Percentiles rank a stretch among this genome's conserved stretches.
Evolutionary conservation across 2,797 vertebrate species (phyloP).

Genomic region (Crocidura indochinensis): DNA sequence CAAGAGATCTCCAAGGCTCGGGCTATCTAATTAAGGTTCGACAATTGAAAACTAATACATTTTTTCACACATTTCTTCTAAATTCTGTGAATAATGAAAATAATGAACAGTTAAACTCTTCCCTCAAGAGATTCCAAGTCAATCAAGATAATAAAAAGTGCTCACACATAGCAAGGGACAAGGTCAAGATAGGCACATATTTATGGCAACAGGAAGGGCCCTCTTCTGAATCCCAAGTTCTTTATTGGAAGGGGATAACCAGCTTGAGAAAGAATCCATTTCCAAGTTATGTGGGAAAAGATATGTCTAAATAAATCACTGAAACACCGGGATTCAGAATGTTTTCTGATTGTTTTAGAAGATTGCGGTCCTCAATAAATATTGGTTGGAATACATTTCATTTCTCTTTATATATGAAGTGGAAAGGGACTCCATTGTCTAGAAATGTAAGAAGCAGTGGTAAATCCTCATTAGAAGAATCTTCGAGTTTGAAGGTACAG

Average conservation of each 20-base stretch:
- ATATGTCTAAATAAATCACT: background rate
- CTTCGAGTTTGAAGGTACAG: too few species aligned
- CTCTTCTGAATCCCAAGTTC: background rate
- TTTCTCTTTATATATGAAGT: background rate
- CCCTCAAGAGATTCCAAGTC: background rate
- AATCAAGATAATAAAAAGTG: background rate
- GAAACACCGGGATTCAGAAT: background rate
- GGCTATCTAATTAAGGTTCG: background rate
- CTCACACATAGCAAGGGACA: background rate
- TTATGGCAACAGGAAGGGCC: rapidly evolving
- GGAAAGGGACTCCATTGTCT: background rate
- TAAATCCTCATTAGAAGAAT: background rate
- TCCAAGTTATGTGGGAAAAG: too few species aligned
- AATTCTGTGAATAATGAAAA: background rate
- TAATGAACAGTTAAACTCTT: too few species aligned
- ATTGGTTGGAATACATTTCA: background rate
- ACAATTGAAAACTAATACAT: background rate
- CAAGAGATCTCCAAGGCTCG: background rate
- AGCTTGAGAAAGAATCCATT: background rate
- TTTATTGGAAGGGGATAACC: background rate
- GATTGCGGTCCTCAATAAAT: background rate
- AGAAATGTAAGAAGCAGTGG: background rate
- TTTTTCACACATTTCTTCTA: background rate
- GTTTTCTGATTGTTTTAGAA: background rate
- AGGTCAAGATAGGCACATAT: rapidly evolving